Conservation (phyloP, 2,888 invertebrate genomes). For the Napeogenes inachia region DNA sequence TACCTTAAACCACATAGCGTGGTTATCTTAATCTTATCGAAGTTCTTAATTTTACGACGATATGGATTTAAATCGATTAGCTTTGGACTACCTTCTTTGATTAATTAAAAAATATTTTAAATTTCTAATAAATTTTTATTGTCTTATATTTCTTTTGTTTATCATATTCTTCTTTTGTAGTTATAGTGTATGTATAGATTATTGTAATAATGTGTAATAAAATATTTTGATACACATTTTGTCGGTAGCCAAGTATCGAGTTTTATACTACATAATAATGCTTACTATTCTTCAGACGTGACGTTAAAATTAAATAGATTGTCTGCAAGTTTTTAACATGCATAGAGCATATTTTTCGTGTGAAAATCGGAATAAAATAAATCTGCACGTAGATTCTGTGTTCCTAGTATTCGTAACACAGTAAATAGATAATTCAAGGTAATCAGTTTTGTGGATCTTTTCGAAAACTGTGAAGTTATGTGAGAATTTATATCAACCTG, state of each 20-base stretch:
- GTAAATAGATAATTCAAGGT: constrained; percentile 27
- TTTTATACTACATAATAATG: too few species aligned
- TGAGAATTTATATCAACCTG: constrained; percentile 28
- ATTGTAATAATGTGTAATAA: too few species aligned
- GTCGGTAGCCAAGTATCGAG: too few species aligned
- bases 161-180: not conserved
- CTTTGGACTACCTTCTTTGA: constrained; percentile 1
- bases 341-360: constrained; percentile 20
- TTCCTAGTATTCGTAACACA: constrained; percentile 27
- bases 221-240: too few species aligned
- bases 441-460: constrained; percentile 26
- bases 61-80: constrained; percentile 1
- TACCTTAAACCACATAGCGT: constrained; percentile 26
- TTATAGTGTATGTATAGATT: too few species aligned
- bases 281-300: too few species aligned
- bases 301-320: not conserved
- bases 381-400: constrained; percentile 20
- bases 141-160: not conserved
- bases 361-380: constrained; percentile 27
- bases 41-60: constrained; percentile 5
- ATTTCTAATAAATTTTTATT: not conserved
- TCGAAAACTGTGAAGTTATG: constrained; percentile 25
- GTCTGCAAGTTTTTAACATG: constrained; percentile 16
- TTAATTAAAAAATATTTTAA: not conserved
- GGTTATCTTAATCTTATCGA: constrained; percentile 19